These are phyloP conservation scores for Andrena bucephala DNA, from an alignment of 2,888 invertebrate genomes.

Conservation along the genomic window DNA sequence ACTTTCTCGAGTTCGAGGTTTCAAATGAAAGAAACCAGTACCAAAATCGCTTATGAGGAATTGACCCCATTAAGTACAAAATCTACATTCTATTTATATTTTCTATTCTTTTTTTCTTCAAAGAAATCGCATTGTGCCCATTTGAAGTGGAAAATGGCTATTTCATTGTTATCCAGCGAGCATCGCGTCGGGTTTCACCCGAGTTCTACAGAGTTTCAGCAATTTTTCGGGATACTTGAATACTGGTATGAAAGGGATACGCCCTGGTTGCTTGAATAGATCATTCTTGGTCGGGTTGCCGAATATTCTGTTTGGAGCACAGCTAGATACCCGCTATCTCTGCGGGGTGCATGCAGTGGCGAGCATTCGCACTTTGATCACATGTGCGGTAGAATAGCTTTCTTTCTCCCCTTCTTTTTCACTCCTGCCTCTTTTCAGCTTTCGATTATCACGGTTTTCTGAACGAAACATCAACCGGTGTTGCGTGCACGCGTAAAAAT, in stretches of 20 bases:
- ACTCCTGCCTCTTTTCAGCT: neutral
- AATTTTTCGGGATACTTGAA: slow-evolving; percentile 41
- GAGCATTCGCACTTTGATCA: slow-evolving; percentile 53
- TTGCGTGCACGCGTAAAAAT: slow-evolving; percentile 5
- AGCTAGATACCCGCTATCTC: slow-evolving; percentile 26
- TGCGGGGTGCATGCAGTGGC: slow-evolving; percentile 20
- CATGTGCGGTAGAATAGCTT: slow-evolving; percentile 42
- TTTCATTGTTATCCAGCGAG: neutral
- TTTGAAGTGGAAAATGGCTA: slow-evolving; percentile 8
- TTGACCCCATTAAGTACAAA: neutral
- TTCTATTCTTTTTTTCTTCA: neutral
- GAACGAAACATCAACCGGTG: slow-evolving; percentile 29
- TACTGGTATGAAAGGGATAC: slow-evolving; percentile 32
- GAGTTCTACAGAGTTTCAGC: slow-evolving; percentile 6
- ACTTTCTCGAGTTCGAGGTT: no score
- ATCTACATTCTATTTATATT: neutral
- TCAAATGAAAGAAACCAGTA: no score
- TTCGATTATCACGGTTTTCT: slow-evolving; percentile 7
- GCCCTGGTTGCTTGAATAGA: slow-evolving; percentile 53
- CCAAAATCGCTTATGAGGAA: no score
- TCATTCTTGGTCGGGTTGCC: slow-evolving; percentile 39
- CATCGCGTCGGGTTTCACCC: slow-evolving; percentile 10
- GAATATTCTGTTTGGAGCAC: slow-evolving; percentile 33
- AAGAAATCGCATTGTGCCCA: neutral
- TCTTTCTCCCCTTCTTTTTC: neutral